Base-by-base conservation (phyloP, 2,113 vertebrate genomes). In the Melanotaenia duboulayi region DNA sequence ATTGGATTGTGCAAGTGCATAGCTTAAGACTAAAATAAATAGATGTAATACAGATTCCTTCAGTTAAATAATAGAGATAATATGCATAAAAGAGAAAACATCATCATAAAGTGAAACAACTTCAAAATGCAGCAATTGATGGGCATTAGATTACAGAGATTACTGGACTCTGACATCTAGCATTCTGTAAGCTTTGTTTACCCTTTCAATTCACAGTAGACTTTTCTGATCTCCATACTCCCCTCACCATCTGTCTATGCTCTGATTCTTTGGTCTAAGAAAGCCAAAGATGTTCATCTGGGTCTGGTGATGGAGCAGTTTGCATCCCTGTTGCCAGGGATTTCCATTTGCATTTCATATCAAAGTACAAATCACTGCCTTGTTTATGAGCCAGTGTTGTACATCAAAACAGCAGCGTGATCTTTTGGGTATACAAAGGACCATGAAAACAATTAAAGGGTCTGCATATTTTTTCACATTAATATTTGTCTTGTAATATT, bases 171-270 rank as follows among this genome's bases (percentile, higher is more conserved):
- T 73, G 44, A 77, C 71, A 74, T 68, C 16, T 67, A 37, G 37
- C 76, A 32, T 65, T 66, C 52, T 61, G 56, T 44, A 46, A 75
- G 65, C 71, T 76, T 87, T 89, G 79, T 87, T 89, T 86, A 78
- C 69, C 62, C 57, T 76, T 20, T 84, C 37, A 67, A 71, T 70
- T 39, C 71, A 20, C 84, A 42, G 67, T 85, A 77, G 82, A 71
- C 35, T 82, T 68, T 23, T 52, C 40, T 54, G 69, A 76, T 84
- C 87, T 69, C 63, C 11, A 13, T 40, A 25, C 70, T 49, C 74
- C 70, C 78, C 81, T 74, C 83, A 32, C 87, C 89, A 86, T 87
- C 89, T 89, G 87, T 76, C 76, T 51, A 14, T 68, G 58, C 79
- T 81, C 68, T 74, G 70, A 80, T 74, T 75, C 56, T 69, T 51